These are phyloP conservation scores for Lacerta viridis DNA, from an alignment of 2,797 vertebrate genomes.

Conservation along the genomic window DNA sequence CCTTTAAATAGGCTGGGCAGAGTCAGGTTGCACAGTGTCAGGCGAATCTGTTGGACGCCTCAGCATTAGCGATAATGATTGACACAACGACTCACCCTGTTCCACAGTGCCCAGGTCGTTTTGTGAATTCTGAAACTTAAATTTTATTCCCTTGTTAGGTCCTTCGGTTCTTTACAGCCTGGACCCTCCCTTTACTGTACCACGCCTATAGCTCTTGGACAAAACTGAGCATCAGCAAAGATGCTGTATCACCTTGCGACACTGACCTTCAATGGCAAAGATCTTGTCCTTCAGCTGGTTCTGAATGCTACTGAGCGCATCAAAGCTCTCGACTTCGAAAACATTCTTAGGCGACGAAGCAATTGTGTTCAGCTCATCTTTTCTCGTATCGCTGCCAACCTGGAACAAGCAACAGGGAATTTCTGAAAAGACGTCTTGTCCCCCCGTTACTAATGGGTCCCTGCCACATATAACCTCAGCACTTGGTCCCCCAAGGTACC, in stretches of 20 bases:
- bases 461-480: background rate
- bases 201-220: background rate
- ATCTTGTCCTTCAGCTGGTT: constrained; percentile 77
- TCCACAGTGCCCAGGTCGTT: too few relatives aligned
- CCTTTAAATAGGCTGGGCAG: too few relatives aligned
- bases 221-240: background rate
- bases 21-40: too few relatives aligned
- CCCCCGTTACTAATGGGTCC: background rate
- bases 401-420: constrained; percentile 22
- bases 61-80: background rate
- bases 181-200: background rate
- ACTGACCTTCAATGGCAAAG: constrained; percentile 77
- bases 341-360: constrained; percentile 67
- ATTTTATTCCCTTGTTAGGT: background rate
- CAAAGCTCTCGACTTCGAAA: constrained; percentile 70
- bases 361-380: constrained; percentile 65
- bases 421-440: background rate
- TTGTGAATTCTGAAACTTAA: background rate
- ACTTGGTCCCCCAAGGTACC: background rate
- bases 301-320: constrained; percentile 69
- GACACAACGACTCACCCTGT: background rate
- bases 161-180: background rate
- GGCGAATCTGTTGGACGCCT: too few relatives aligned
- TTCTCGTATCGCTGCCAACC: constrained; percentile 24
- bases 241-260: background rate